Evolutionary conservation across 2,113 vertebrate species (phyloP), one percentile per base, ranked within the genome.

Genomic region (Typhlomys cinereus): DNA sequence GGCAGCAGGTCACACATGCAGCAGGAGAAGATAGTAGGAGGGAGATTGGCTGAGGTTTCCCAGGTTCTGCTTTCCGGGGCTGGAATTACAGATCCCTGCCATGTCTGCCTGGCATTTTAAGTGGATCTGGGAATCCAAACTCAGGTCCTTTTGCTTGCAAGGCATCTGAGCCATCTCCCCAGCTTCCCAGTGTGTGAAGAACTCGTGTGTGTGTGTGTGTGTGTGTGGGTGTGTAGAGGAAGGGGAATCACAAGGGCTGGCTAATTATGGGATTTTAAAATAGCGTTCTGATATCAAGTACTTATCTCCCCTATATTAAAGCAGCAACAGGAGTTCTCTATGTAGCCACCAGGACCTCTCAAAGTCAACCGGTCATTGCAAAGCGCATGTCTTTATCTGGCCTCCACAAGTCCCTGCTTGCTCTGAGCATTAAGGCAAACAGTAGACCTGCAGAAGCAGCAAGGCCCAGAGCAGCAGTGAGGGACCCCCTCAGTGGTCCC

Each of bases 401-500:
- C 13, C 82, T 89, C 39, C 5, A 39, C 62, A 31, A 82, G 6
- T 57, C 25, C 48, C 79, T 90, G 18, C 64, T 75, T 71, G 59
- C 36, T 85, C 44, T 52, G 39, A 39, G 36, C 69, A 6, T 89
- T 15, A 87, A 81, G 5, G 14, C 34, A 62, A 83, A 41, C n/a
- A n/a, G n/a, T n/a, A n/a, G 31, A 46, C 71, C 52, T 86, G 87
- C 57, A 86, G 82, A 90, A 75, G 25, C 85, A 92, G 21, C 34
- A 10, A 84, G 25, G 39, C 59, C 15, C 2, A 57, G 44, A 78
- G 18, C 39, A 9, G 7, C 67, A 9, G 11, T 70, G 8, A 75
- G 39, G 46, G 1, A 81, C 66, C 41, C 54, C 20, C 36, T 7
- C 34, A 48, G 34, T 85, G 7, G 8, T 44, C 10, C 10, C 48